Evolutionary conservation across 2,113 vertebrate species (phyloP).

Genomic region (Dolichotis patagonum): DNA sequence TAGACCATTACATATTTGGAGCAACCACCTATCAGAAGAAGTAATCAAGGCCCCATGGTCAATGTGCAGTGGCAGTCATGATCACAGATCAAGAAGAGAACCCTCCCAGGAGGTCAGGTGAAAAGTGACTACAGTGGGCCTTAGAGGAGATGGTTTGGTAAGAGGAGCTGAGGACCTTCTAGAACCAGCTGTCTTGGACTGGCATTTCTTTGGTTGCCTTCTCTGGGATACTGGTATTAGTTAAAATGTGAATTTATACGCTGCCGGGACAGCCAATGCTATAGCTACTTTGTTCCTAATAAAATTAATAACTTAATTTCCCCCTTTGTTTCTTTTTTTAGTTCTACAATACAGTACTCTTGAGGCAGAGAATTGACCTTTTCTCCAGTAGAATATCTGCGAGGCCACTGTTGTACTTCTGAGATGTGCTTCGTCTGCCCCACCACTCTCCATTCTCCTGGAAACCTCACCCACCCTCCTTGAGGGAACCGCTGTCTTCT

Average conservation of each 20-base stretch:
- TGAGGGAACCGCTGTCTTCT: background rate
- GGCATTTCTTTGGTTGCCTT: background rate
- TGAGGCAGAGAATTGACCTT: conserved; percentile 1
- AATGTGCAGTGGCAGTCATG: background rate
- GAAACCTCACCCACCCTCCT: background rate
- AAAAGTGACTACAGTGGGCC: background rate
- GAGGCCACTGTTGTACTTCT: background rate
- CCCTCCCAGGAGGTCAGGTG: background rate
- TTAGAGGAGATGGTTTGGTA: background rate
- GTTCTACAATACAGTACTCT: conserved; percentile 20
- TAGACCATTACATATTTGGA: background rate
- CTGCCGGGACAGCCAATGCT: background rate
- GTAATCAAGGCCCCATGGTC: background rate
- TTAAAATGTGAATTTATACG: background rate
- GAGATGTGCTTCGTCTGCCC: background rate
- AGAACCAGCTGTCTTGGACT: background rate
- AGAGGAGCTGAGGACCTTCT: background rate
- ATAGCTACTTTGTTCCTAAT: background rate
- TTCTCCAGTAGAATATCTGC: background rate
- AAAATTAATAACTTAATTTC: conserved; percentile 26
- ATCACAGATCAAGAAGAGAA: background rate
- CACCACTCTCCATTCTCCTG: background rate
- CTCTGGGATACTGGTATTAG: background rate
- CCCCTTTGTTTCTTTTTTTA: background rate
- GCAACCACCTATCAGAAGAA: background rate